Conservation (phyloP, 1,140 invertebrate species). For the Phymorhynchus buccinoides region DNA sequence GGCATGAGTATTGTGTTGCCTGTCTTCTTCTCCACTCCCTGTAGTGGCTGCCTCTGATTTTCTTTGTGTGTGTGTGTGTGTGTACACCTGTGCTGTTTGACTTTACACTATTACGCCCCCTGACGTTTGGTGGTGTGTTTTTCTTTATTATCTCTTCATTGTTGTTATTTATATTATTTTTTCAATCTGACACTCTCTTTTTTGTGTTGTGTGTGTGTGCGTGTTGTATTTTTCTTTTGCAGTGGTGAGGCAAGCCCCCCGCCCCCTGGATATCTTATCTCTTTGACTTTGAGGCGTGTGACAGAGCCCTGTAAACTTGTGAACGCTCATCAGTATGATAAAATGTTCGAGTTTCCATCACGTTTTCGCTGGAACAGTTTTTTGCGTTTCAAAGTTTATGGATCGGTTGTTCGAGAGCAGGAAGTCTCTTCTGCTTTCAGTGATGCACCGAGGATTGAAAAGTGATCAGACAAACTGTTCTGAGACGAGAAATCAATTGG, state of each 20-base stretch:
- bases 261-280: no score
- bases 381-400: background rate
- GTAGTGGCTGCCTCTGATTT: slow-evolving; percentile 22
- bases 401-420: background rate
- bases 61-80: background rate
- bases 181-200: background rate
- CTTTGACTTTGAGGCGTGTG: slow-evolving; percentile 4
- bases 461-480: no score
- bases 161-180: slow-evolving; percentile 3
- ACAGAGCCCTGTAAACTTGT: background rate
- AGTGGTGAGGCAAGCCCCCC: slow-evolving; percentile 15
- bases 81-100: background rate
- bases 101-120: no score
- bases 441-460: no score
- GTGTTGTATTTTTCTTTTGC: slow-evolving; percentile 18
- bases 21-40: slow-evolving; percentile 32
- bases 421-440: background rate
- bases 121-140: no score
- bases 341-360: no score
- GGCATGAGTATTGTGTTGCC: no score
- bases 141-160: background rate
- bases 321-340: no score
- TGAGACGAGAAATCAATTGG: no score
- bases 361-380: background rate
- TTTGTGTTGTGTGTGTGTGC: background rate